Evolutionary conservation across 2,113 vertebrate species (phyloP).

Genomic region (Heterochromis multidens): DNA sequence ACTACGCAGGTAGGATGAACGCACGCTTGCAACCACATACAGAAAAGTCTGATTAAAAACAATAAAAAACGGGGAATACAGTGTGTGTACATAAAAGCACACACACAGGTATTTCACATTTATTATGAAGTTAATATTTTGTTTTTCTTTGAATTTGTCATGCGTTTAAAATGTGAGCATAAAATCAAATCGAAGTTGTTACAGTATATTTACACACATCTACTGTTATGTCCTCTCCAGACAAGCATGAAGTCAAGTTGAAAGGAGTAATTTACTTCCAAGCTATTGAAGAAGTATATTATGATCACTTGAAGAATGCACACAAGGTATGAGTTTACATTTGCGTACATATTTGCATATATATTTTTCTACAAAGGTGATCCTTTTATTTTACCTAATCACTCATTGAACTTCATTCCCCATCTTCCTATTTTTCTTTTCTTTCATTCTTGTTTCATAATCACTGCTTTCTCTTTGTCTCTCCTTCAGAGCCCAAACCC

Average conservation of each 20-base stretch:
- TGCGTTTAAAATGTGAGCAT: background rate
- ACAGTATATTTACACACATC: background rate
- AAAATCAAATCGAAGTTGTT: background rate
- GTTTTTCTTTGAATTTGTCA: background rate
- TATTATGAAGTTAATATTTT: background rate
- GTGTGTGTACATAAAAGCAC: background rate
- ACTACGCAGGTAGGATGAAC: constrained; percentile 83
- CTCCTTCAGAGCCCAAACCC: constrained; percentile 89
- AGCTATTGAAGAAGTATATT: constrained; percentile 98
- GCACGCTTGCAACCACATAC: rapidly evolving
- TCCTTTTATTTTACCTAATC: background rate
- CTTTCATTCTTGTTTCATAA: background rate
- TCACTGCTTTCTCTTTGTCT: background rate
- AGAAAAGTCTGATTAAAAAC: background rate
- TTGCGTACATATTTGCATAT: background rate
- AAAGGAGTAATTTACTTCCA: constrained; percentile 99
- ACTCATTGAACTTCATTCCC: background rate
- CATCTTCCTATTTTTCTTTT: background rate
- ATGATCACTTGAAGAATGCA: constrained; percentile 96
- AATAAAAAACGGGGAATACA: background rate
- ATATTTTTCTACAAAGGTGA: rapidly evolving
- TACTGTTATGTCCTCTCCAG: constrained; percentile 67
- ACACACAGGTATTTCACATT: rapidly evolving
- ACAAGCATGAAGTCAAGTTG: constrained; percentile 96
- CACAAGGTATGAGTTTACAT: constrained; percentile 82